phyloP scores from a whole-genome alignment of 1,140 invertebrate genomes.

The Periplaneta americana region DNA sequence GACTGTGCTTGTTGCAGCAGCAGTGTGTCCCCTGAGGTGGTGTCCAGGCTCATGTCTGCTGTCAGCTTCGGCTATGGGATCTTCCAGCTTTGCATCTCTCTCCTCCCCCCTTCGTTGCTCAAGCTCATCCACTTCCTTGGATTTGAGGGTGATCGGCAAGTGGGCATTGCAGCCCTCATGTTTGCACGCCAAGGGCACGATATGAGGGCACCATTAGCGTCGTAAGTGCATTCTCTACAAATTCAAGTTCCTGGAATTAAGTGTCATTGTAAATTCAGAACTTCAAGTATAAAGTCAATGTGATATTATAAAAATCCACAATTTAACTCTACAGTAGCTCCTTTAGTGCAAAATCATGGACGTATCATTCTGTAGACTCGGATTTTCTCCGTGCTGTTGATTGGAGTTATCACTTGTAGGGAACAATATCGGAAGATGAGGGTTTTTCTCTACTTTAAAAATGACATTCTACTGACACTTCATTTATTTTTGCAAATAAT shows the following conservation, averaged over 20 bases:
- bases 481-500: too few relatives aligned
- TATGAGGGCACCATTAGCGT: conserved; percentile 67
- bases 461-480: too few relatives aligned
- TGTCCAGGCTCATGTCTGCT: conserved; percentile 56
- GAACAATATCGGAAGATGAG: too few relatives aligned
- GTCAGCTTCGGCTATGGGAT: conserved; percentile 70
- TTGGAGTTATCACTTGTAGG: too few relatives aligned
- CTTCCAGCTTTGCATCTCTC: conserved; percentile 63
- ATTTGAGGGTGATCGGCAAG: conserved; percentile 60
- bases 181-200: conserved; percentile 57
- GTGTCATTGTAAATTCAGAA: too few relatives aligned
- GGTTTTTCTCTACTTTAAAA: too few relatives aligned
- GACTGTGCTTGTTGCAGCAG: conserved; percentile 10
- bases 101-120: conserved; percentile 60
- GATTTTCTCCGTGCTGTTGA: too few relatives aligned
- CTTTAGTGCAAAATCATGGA: too few relatives aligned
- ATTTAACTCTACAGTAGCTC: too few relatives aligned
- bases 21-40: conserved; percentile 40
- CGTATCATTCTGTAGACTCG: too few relatives aligned
- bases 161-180: conserved; percentile 56
- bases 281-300: too few relatives aligned
- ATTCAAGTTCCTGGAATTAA: background rate
- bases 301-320: too few relatives aligned
- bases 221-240: conserved; percentile 43
- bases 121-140: conserved; percentile 63